Conservation (phyloP, 2,797 vertebrate genomes). For the Smutsia temminckii region DNA sequence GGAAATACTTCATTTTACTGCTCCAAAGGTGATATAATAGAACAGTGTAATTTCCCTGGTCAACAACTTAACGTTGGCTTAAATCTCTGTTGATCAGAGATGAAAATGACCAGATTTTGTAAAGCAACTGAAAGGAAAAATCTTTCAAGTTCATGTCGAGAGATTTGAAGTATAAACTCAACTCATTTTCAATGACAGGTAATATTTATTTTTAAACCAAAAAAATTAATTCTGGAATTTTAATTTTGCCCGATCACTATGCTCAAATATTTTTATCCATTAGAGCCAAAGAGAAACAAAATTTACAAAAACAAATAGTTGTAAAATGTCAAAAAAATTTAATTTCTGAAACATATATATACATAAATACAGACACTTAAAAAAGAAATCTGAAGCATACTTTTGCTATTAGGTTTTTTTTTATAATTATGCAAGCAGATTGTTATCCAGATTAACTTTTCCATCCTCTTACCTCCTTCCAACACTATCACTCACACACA, state of each 20-base stretch:
- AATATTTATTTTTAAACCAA: not conserved
- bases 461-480: conserved; percentile 73
- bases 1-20: conserved; percentile 83
- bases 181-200: not conserved
- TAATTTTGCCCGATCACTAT: not conserved
- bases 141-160: not conserved
- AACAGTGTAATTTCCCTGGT: conserved; percentile 76
- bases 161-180: conserved; percentile 36
- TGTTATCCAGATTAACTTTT: conserved; percentile 82
- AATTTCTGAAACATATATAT: conserved; percentile 1
- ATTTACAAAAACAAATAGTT: not conserved
- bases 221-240: conserved; percentile 21
- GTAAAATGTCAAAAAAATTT: not conserved
- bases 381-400: conserved; percentile 56
- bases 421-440: conserved; percentile 62
- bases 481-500: conserved; percentile 72
- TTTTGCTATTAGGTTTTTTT: conserved; percentile 67
- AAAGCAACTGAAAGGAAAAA: conserved; percentile 57
- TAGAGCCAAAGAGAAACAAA: not conserved
- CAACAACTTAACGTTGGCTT: conserved; percentile 45
- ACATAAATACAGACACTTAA: not conserved
- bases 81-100: conserved; percentile 71
- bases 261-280: not conserved
- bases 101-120: conserved; percentile 55
- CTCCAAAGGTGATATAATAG: conserved; percentile 72